phyloP scores from a whole-genome alignment of 2,797 vertebrate species.

The Falco concolor region DNA sequence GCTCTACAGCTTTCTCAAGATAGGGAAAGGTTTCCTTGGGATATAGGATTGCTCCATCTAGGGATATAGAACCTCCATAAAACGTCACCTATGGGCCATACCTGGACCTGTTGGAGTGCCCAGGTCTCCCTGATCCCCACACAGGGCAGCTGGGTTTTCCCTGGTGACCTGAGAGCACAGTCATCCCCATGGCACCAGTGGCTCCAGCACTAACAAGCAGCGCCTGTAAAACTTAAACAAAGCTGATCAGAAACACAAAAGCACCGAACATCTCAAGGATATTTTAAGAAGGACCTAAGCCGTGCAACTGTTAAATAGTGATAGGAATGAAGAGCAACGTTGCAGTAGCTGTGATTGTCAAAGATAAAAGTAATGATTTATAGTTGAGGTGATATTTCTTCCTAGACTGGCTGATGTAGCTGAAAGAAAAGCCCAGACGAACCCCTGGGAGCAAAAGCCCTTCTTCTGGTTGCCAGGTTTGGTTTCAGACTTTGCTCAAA shows the following conservation, averaged over 20 bases:
- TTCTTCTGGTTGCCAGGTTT: background rate
- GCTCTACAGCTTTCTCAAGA: background rate
- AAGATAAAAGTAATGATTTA: background rate
- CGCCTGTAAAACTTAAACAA: background rate
- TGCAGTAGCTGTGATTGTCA: background rate
- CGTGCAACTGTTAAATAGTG: background rate
- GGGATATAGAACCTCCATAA: background rate
- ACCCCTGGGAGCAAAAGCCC: background rate
- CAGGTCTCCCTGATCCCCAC: background rate
- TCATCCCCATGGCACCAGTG: background rate
- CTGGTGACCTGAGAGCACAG: background rate
- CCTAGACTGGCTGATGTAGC: background rate
- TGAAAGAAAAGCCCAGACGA: background rate
- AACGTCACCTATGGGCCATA: background rate
- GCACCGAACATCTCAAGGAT: fast-evolving
- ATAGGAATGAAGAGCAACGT: background rate
- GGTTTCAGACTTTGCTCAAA: background rate
- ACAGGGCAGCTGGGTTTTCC: background rate
- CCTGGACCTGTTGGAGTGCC: background rate
- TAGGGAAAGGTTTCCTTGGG: background rate
- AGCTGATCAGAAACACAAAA: background rate
- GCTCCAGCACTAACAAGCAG: background rate
- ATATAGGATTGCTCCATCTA: background rate
- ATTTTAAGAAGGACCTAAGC: background rate
- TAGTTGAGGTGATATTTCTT: background rate